Base-by-base conservation (phyloP, 2,888 invertebrate species). In the Drosophila buzzatii region DNA sequence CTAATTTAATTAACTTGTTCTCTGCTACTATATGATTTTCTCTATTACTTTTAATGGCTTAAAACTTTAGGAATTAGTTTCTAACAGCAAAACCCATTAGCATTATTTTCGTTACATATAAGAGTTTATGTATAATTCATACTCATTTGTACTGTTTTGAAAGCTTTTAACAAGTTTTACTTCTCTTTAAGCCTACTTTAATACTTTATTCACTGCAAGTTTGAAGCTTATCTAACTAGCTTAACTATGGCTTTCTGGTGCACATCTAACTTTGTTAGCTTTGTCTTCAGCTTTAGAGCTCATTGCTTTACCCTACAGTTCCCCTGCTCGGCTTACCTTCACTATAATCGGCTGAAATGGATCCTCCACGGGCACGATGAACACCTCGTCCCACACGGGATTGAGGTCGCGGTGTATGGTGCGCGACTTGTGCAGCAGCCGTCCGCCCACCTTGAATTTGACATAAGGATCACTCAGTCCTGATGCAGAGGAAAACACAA, bases 391-490 rank as follows among this genome's bases (percentile, higher is more conserved):
- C 99, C 99, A 99, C n/a, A 96, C 95, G 0, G 99, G 99, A 94
- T 99, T 99, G 71, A 99, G 94, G 93, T 98, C 98, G 87, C 98
- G 95, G 93, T 97, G 97, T 70, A 99, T 96, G 64, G 97, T 99
- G 91, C 97, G 96, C 82, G 98, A 98, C 94, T 99, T 99, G 94
- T 98, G 97, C 81, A 98, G 95, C 81, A 98, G 94, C 73, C 97
- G 95, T 41, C 97, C 97, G 14, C 96, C 96, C 76, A 96, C 94
- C 94, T 98, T 98, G 94, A 99, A 98, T 94, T 99, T 99, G 64
- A 99, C 98, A 94, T 99, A 99, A 27, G 99, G 99, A 94, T 99
- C 99, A 93, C 98, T 99, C 73, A 98, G 97, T 84, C 99, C 99
- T 98, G 86, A 27, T 58, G 70, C 73, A 69, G 52, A 62, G 56